Conservation (phyloP, 2,888 invertebrate genomes). For the Drosophila greeni region DNA sequence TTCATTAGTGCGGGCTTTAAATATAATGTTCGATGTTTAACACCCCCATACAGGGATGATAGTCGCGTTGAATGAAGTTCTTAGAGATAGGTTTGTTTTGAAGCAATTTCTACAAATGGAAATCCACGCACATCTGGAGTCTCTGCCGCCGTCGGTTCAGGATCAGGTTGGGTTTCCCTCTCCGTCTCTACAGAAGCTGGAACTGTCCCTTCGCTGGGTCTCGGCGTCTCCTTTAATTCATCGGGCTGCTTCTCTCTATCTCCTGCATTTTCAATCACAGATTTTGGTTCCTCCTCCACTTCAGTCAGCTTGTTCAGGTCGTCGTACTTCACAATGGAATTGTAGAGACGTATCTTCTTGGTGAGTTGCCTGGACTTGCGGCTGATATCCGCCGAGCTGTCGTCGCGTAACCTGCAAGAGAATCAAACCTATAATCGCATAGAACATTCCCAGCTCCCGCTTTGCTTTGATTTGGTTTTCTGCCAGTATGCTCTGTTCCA, state of each 20-base stretch:
- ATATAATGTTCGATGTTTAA: slow-evolving; percentile 15
- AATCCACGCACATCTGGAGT: slow-evolving; percentile 72
- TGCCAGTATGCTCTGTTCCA: slow-evolving; percentile 39
- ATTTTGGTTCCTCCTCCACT: neutral
- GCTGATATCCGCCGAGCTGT: slow-evolving; percentile 66
- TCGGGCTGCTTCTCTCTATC: neutral
- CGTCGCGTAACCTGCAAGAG: slow-evolving; percentile 71
- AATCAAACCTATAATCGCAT: slow-evolving; percentile 18
- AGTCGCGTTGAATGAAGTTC: slow-evolving; percentile 39
- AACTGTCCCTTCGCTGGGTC: neutral
- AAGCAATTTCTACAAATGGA: slow-evolving; percentile 48
- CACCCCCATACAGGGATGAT: slow-evolving; percentile 19
- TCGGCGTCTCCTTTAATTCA: neutral
- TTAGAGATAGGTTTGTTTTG: slow-evolving; percentile 48
- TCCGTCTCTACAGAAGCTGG: neutral
- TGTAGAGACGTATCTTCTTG: slow-evolving; percentile 75
- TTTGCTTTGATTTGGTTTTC: slow-evolving; percentile 13
- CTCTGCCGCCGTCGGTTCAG: neutral
- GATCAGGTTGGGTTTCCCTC: neutral
- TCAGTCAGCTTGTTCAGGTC: slow-evolving; percentile 45
- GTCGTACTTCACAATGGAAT: slow-evolving; percentile 62
- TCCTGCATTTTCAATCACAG: slow-evolving; percentile 20
- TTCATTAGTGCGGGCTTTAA: slow-evolving; percentile 55
- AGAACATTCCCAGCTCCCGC: slow-evolving; percentile 18
- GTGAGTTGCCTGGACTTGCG: slow-evolving; percentile 71